These are phyloP conservation scores for Bettongia penicillata DNA, from an alignment of 2,113 vertebrate species.

Conservation along the genomic window DNA sequence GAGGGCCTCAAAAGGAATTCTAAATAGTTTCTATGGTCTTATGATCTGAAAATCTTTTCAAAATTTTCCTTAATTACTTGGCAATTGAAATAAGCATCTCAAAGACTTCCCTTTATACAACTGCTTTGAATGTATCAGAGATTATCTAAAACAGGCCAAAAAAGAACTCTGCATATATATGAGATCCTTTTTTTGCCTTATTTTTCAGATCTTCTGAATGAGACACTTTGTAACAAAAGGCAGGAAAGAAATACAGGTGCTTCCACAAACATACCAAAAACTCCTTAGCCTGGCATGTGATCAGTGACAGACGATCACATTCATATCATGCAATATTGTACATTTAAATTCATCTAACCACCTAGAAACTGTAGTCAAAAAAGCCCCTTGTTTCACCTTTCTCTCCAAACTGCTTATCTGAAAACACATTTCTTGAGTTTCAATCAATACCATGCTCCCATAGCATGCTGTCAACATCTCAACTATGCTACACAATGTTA, in stretches of 20 bases:
- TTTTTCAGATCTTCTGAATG: neutral
- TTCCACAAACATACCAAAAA: neutral
- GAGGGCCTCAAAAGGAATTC: neutral
- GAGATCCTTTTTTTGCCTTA: neutral
- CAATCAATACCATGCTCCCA: neutral
- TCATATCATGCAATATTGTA: neutral
- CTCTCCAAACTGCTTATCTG: neutral
- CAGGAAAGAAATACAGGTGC: neutral
- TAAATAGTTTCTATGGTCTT: conserved; percentile 23
- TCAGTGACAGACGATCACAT: neutral
- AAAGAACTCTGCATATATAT: neutral
- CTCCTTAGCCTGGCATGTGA: neutral
- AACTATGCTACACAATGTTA: neutral
- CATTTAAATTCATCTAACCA: neutral
- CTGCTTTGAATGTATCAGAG: neutral
- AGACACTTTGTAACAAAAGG: neutral
- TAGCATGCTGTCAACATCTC: neutral
- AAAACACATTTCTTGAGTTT: neutral
- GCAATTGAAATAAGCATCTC: conserved; percentile 38
- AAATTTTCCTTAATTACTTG: conserved; percentile 38
- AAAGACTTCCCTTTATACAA: neutral
- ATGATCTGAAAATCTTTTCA: conserved; percentile 33
- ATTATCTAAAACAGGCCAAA: conserved; percentile 26
- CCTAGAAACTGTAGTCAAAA: neutral
- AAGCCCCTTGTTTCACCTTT: neutral